A percentile compares a stretch with the other conserved stretches of the same genome.
phyloP scores from a whole-genome alignment of 2,888 invertebrate species.

The Tetanocera ferruginea region DNA sequence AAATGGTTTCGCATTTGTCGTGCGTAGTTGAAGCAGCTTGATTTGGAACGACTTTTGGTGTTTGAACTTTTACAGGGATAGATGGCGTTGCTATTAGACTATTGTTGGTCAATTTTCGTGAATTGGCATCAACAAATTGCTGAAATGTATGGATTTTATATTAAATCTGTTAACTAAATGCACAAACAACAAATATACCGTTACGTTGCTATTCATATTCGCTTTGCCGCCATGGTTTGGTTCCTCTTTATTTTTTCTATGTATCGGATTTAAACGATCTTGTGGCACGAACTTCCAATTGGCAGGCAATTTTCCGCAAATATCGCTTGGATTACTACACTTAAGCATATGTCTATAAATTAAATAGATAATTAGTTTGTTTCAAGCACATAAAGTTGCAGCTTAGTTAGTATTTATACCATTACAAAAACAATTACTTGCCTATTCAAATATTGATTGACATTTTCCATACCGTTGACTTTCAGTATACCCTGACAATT shows the following conservation, averaged over 20 bases:
- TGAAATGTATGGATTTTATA: neutral
- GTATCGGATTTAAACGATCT: constrained; percentile 20
- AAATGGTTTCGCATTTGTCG: constrained; percentile 48
- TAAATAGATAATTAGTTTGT: neutral
- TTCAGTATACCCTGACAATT: constrained; percentile 51
- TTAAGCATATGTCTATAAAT: constrained; percentile 46
- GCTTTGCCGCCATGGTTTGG: too few relatives aligned
- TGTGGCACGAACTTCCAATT: constrained; percentile 51
- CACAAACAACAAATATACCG: too few relatives aligned
- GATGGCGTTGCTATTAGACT: neutral
- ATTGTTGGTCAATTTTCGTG: neutral
- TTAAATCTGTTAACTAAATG: too few relatives aligned
- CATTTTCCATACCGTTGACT: constrained; percentile 52
- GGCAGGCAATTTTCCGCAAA: constrained; percentile 47
- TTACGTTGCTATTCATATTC: too few relatives aligned
- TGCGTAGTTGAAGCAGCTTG: neutral
- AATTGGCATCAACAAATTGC: neutral
- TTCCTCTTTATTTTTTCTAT: neutral
- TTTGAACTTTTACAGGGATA: constrained; percentile 13
- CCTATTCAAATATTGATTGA: constrained; percentile 61
- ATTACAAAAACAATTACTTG: constrained; percentile 48
- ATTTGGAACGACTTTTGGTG: neutral
- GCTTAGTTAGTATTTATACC: neutral
- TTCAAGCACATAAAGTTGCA: neutral
- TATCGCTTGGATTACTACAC: neutral